Evolutionary conservation across 2,888 invertebrate genomes (phyloP), one percentile per base, ranked within the genome.

Genomic region (Agriopis marginaria): DNA sequence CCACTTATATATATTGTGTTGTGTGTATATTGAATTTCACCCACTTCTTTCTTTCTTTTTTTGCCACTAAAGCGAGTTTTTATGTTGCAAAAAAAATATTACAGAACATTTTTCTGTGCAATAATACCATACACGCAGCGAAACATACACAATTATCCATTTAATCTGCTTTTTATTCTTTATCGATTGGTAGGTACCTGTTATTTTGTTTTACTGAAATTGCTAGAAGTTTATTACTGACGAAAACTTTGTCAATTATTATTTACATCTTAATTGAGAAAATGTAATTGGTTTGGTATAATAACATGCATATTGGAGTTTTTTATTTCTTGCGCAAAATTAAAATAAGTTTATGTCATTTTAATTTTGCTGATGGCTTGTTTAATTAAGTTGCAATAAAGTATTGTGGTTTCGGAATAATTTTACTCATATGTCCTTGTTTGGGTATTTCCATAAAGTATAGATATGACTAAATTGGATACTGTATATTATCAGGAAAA

Each of bases 341-440:
- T 70, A 68, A 66, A 71, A 68, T 56, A 44, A 60, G 63, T 66
- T 70, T 70, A 51, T 53, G 65, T 66, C 69, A 32, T 32, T 32
- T 32, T 32, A 32, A 32, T 32, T 32, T 32, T 32, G 1, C 32
- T 32, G 32, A 32, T 32, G 63, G 61, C 71, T 55, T 67, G 67
- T 71, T 72, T 63, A 51, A 70, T 67, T 66, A 65, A 59, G 68
- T 67, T 68, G 70, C 56, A 72, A 71, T 68, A 66, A 62, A 66
- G 61, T 63, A 56, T 67, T 68, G 62, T 63, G 55, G 64, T 71
- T 74, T 73, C 62, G 58, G 70, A 73, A 73, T 76, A 62, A 58
- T 56, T 40, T 53, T 40, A 64, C 61, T 58, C 47, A 39, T 45
- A 63, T 54, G 69, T 65, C 71, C 71, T 71, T 75, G 75, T 44